A percentile compares a stretch with the other conserved stretches of the same genome.
phyloP scores from a whole-genome alignment of 1,140 invertebrate species.

The Eubasilissa regina region DNA sequence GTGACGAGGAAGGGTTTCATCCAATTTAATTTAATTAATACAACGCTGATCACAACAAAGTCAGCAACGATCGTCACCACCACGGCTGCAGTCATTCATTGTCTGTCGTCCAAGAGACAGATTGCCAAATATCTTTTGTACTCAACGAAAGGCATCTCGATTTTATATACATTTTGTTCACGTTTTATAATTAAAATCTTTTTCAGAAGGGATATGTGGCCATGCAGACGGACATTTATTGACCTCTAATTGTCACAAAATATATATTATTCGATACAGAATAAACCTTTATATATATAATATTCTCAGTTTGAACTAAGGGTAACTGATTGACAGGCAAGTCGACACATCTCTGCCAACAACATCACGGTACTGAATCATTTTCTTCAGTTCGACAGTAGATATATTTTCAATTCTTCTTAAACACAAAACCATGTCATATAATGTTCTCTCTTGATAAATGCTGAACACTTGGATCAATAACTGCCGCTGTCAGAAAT shows the following conservation, averaged over 20 bases:
- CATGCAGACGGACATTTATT: slow-evolving; percentile 16
- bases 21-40: no score
- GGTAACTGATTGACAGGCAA: slow-evolving; percentile 51
- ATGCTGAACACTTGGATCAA: slow-evolving; percentile 37
- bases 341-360: slow-evolving; percentile 29
- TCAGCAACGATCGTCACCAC: no score
- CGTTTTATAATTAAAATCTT: not conserved
- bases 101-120: no score
- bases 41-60: no score
- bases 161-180: no score
- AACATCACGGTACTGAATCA: slow-evolving; percentile 26
- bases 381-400: slow-evolving; percentile 8
- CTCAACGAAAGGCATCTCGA: no score
- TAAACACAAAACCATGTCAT: slow-evolving; percentile 29
- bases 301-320: slow-evolving; percentile 51
- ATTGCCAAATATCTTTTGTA: no score
- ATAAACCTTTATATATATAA: slow-evolving; percentile 27
- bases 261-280: slow-evolving; percentile 28
- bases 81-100: no score
- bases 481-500: slow-evolving; percentile 38
- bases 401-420: slow-evolving; percentile 26
- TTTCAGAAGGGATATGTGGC: slow-evolving; percentile 17
- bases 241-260: slow-evolving; percentile 41
- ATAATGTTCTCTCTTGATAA: slow-evolving; percentile 35
- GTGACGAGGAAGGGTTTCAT: no score